Percentiles rank a stretch among this genome's conserved stretches.
Conservation (phyloP, 1,140 invertebrate species). For the Musca vetustissima region DNA sequence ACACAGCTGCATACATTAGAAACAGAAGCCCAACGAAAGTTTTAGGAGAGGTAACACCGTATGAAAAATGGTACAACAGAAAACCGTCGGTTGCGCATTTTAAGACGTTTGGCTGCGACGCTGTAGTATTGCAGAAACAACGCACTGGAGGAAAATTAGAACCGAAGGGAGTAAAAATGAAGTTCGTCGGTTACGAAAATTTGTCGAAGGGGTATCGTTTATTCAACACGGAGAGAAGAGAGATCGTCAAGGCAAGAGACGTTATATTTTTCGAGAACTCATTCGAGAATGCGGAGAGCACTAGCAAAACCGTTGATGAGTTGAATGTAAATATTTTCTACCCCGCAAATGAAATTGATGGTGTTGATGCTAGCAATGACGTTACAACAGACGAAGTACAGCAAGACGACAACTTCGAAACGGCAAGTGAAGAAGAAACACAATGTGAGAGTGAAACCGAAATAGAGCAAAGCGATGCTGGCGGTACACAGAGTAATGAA, state of each 20-base stretch:
- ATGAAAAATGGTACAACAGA: conserved; percentile 4
- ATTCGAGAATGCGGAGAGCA: neutral
- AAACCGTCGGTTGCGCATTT: conserved; percentile 43
- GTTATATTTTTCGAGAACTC: neutral
- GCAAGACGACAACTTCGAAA: neutral
- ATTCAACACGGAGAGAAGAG: neutral
- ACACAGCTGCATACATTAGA: conserved; percentile 32
- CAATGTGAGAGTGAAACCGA: neutral
- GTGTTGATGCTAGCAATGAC: too few relatives aligned
- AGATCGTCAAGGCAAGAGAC: neutral
- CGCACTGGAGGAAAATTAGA: conserved; percentile 34
- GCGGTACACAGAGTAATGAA: too few relatives aligned
- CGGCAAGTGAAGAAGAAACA: too few relatives aligned
- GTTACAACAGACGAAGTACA: too few relatives aligned
- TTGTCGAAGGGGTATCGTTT: conserved; percentile 7
- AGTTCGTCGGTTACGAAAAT: conserved; percentile 4
- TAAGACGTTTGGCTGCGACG: conserved; percentile 43
- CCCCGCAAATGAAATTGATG: too few relatives aligned
- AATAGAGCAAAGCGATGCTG: neutral
- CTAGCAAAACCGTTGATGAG: too few relatives aligned
- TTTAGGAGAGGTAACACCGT: conserved; percentile 3
- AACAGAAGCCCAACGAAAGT: neutral
- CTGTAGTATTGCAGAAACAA: conserved; percentile 45
- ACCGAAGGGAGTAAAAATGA: conserved; percentile 5
- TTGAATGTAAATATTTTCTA: too few relatives aligned